Conservation (phyloP, 2,797 vertebrate species). For the Nannoperca obscura region DNA sequence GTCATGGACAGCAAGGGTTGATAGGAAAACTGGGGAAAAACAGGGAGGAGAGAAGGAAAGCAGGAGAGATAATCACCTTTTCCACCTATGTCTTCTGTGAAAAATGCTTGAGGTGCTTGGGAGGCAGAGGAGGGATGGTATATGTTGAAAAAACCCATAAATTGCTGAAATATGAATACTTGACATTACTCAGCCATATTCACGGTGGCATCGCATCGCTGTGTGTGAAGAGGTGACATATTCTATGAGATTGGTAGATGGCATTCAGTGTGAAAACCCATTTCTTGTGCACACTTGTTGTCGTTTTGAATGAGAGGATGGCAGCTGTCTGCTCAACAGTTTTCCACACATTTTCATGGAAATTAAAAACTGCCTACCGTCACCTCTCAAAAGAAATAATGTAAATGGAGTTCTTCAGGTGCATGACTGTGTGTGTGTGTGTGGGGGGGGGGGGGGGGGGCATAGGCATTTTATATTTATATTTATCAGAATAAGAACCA, state of each 20-base stretch:
- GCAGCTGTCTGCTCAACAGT: conserved; percentile 42
- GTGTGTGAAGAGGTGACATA: conserved; percentile 65
- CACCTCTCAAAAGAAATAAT: conserved; percentile 19
- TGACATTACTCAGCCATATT: conserved; percentile 65
- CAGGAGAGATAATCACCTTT: conserved; percentile 28
- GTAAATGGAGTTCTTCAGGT: conserved; percentile 16
- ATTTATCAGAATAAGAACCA: too few relatives aligned
- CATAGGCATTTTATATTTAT: too few relatives aligned
- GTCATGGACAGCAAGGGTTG: not conserved
- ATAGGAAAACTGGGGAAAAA: conserved; percentile 10
- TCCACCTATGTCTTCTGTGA: conserved; percentile 2
- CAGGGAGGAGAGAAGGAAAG: conserved; percentile 7
- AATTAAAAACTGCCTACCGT: conserved; percentile 52
- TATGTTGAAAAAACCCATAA: conserved; percentile 24
- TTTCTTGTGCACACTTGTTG: conserved; percentile 54
- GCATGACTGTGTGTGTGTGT: conserved; percentile 4
- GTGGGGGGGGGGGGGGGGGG: too few relatives aligned
- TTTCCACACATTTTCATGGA: conserved; percentile 56
- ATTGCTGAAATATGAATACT: conserved; percentile 67
- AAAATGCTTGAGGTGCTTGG: conserved; percentile 4
- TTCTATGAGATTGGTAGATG: conserved; percentile 58
- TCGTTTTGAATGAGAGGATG: conserved; percentile 56
- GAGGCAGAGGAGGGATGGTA: conserved; percentile 4
- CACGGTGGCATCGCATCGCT: conserved; percentile 54
- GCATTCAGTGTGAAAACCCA: conserved; percentile 58